Evolutionary conservation across 1,140 invertebrate genomes (phyloP).

Genomic region (Pararge aegeria): DNA sequence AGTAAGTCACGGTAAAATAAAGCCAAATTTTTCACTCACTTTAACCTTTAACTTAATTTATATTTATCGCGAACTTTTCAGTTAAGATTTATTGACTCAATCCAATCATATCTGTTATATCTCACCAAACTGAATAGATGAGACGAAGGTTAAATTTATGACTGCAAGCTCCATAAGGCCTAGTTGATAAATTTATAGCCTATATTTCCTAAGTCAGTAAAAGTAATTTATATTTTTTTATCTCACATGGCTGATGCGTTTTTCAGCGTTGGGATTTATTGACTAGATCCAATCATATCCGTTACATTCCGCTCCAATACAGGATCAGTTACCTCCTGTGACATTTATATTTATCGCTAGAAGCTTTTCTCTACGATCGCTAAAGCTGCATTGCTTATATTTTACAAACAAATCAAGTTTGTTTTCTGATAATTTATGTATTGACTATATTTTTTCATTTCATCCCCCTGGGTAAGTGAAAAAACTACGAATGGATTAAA

Average conservation of each 20-base stretch:
- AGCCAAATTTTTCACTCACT: too few species aligned
- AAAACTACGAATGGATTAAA: too few species aligned
- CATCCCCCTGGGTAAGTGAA: too few species aligned
- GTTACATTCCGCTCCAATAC: not conserved
- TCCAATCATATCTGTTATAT: constrained; percentile 28
- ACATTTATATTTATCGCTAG: not conserved
- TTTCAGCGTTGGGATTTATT: too few species aligned
- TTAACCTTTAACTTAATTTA: too few species aligned
- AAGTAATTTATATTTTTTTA: too few species aligned
- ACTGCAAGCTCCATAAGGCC: not conserved
- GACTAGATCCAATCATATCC: constrained; percentile 16
- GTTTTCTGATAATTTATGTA: too few species aligned
- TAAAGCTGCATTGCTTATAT: not conserved
- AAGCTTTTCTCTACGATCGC: not conserved
- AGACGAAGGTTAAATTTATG: not conserved
- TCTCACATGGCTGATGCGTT: too few species aligned
- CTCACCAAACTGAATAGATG: constrained; percentile 5
- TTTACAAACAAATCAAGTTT: not conserved
- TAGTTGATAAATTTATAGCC: too few species aligned
- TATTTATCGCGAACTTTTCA: not conserved
- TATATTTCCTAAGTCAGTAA: too few species aligned
- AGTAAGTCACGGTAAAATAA: too few species aligned
- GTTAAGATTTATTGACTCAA: not conserved
- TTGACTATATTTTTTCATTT: too few species aligned
- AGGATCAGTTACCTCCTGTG: not conserved